These are phyloP conservation scores for Harpegnathos saltator DNA, from an alignment of 1,140 invertebrate species.

Conservation along the genomic window DNA sequence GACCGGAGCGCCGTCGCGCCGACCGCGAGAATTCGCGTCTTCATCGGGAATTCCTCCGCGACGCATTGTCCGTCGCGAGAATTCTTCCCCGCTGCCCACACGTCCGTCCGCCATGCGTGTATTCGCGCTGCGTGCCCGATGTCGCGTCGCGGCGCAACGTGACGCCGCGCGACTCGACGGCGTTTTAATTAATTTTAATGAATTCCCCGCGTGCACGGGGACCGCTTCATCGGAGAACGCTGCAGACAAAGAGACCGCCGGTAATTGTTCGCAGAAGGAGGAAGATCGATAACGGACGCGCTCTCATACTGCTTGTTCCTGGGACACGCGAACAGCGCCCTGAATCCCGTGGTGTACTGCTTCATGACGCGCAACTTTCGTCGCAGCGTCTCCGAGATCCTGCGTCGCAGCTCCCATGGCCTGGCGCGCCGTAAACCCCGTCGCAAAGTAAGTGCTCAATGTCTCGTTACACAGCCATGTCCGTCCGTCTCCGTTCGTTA, in stretches of 20 bases:
- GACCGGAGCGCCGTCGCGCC: no score
- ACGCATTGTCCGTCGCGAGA: not conserved
- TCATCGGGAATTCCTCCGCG: no score
- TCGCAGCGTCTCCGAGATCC: conserved; percentile 88
- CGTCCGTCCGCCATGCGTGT: not conserved
- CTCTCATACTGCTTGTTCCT: conserved; percentile 86
- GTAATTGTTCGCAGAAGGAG: conserved; percentile 71
- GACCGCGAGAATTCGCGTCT: no score
- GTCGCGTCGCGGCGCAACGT: no score
- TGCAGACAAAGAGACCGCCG: not conserved
- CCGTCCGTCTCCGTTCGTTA: no score
- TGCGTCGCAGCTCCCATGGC: conserved; percentile 83
- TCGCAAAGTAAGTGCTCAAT: conserved; percentile 69
- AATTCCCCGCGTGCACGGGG: not conserved
- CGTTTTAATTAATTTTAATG: conserved; percentile 7
- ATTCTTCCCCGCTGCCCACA: not conserved
- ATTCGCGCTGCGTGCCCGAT: no score
- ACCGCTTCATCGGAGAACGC: not conserved
- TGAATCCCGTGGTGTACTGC: conserved; percentile 96
- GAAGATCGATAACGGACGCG: conserved; percentile 67
- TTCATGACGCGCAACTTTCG: conserved; percentile 95
- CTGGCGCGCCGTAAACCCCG: conserved; percentile 49
- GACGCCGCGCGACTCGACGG: no score
- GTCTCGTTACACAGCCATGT: not conserved
- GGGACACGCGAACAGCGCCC: conserved; percentile 93